Evolutionary conservation across 2,113 vertebrate genomes (phyloP).

Genomic region (Coturnix japonica): DNA sequence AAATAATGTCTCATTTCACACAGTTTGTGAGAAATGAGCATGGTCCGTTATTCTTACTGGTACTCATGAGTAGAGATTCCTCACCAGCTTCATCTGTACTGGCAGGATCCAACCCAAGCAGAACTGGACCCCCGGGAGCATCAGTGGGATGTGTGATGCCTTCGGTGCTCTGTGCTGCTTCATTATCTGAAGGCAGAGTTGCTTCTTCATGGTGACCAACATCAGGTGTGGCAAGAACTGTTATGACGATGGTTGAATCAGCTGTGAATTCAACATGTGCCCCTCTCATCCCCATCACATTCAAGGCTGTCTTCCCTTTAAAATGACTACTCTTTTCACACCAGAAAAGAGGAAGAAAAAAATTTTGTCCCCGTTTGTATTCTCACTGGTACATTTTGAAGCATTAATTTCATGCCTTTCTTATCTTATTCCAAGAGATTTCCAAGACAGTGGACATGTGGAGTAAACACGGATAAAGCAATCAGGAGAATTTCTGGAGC

Average conservation of each 20-base stretch:
- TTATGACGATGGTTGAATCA: not conserved
- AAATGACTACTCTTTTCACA: not conserved
- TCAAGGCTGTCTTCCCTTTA: not conserved
- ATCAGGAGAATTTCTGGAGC: not conserved
- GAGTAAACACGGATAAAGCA: not conserved
- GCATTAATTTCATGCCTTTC: not conserved
- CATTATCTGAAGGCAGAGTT: not conserved
- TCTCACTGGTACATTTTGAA: not conserved
- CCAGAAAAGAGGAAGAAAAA: not conserved
- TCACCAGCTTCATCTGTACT: not conserved
- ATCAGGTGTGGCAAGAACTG: constrained; percentile 32
- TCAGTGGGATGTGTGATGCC: not conserved
- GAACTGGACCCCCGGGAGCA: not conserved
- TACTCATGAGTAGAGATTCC: not conserved
- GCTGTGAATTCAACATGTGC: not conserved
- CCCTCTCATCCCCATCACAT: not conserved
- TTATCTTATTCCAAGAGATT: not conserved
- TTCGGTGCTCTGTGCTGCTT: not conserved
- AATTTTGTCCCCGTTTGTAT: not conserved
- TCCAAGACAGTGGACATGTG: not conserved
- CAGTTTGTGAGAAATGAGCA: not conserved
- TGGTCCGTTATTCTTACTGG: constrained; percentile 4
- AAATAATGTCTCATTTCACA: constrained; percentile 25
- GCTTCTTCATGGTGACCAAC: not conserved
- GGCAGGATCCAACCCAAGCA: not conserved